These are phyloP conservation scores for Pelvicachromis taeniatus DNA, from an alignment of 2,113 vertebrate species.

Conservation along the genomic window DNA sequence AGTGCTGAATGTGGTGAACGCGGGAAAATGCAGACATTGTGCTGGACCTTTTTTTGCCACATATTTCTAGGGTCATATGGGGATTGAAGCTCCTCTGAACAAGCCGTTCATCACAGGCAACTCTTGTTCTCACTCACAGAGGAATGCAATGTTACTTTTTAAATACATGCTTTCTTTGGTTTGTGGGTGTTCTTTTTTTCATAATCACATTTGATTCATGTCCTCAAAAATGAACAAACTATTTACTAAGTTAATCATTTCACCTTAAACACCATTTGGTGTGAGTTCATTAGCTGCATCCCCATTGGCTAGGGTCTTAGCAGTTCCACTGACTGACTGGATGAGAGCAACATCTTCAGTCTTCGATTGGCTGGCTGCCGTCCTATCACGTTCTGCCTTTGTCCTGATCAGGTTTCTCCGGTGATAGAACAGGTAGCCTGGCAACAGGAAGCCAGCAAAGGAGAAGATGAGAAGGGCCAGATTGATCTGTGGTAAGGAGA, in stretches of 20 bases:
- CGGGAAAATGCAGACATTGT: not conserved
- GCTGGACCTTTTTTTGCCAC: not conserved
- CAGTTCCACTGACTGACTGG: not conserved
- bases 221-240: not conserved
- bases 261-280: not conserved
- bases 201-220: not conserved
- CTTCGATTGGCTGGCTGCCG: not conserved
- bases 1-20: not conserved
- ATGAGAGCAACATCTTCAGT: slow-evolving; percentile 3
- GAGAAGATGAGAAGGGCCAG: slow-evolving; percentile 77
- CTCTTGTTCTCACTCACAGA: not conserved
- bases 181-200: not conserved
- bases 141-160: not conserved
- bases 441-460: slow-evolving; percentile 78
- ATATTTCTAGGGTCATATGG: not conserved
- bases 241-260: not conserved
- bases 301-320: slow-evolving; percentile 21
- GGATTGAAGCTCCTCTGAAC: not conserved
- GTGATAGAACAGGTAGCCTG: slow-evolving; percentile 78
- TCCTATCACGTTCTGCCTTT: slow-evolving; percentile 4
- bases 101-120: not conserved
- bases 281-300: not conserved
- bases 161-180: not conserved
- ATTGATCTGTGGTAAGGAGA: slow-evolving; percentile 65
- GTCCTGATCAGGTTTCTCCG: slow-evolving; percentile 53